Percentiles rank a stretch among this genome's conserved stretches.
These are phyloP conservation scores for Acrocephalus arundinaceus DNA, from an alignment of 2,113 vertebrate species.

Conservation along the genomic window DNA sequence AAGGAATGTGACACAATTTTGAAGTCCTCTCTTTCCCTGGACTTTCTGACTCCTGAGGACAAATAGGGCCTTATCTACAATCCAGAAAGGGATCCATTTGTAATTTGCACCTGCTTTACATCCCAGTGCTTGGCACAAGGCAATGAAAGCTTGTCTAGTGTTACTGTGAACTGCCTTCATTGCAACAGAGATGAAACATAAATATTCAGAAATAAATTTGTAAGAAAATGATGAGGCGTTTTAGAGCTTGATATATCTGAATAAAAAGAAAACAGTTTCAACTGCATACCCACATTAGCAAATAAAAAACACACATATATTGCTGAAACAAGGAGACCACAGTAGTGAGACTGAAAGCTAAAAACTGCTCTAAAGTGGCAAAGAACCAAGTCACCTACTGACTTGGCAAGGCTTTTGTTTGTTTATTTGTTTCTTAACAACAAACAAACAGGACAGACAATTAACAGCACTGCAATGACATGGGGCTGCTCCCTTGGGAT, in stretches of 20 bases:
- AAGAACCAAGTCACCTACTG: slow-evolving; percentile 46
- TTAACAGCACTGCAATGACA: slow-evolving; percentile 29
- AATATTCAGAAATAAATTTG: not conserved
- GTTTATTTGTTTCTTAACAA: slow-evolving; percentile 24
- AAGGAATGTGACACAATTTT: slow-evolving; percentile 26
- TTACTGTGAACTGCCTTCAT: not conserved
- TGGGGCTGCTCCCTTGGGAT: not conserved
- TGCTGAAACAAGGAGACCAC: not conserved
- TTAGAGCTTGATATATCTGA: not conserved
- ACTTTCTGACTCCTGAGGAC: slow-evolving; percentile 25
- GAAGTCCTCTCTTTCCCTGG: slow-evolving; percentile 7
- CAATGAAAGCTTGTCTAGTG: slow-evolving; percentile 28
- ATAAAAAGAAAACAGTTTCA: not conserved
- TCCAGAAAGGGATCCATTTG: slow-evolving; percentile 4
- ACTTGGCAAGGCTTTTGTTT: slow-evolving; percentile 8
- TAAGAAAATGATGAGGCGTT: not conserved
- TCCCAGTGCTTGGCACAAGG: slow-evolving; percentile 14
- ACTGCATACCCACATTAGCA: not conserved
- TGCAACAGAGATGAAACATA: not conserved
- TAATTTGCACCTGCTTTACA: slow-evolving; percentile 51
- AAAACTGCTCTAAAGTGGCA: slow-evolving; percentile 4
- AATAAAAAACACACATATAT: not conserved
- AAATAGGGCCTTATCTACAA: slow-evolving; percentile 45
- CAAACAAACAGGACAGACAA: slow-evolving; percentile 28
- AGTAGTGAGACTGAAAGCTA: not conserved